Conservation (phyloP, 2,797 vertebrate species). For the Galaxias olidus region DNA sequence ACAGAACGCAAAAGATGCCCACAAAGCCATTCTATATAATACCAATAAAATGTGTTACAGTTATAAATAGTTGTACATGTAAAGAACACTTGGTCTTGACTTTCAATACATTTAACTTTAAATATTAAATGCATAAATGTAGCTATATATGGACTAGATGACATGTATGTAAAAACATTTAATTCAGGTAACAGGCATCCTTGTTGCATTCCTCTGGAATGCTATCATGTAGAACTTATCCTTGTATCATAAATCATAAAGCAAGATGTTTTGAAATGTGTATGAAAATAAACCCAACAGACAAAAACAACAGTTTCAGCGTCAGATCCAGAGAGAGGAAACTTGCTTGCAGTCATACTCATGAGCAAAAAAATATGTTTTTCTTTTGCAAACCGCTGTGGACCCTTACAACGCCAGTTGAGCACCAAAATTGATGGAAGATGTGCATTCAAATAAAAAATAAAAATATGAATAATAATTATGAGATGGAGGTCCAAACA, state of each 20-base stretch:
- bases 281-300: conserved; percentile 49
- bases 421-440: conserved; percentile 39
- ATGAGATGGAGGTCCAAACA: conserved; percentile 19
- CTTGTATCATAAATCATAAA: conserved; percentile 29
- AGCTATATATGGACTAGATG: no score
- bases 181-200: background rate
- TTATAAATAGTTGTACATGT: no score
- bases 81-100: no score
- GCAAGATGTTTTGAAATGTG: no score
- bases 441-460: conserved; percentile 9
- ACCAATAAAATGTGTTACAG: no score
- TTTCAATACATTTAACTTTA: no score
- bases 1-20: background rate
- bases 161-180: background rate
- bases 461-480: conserved; percentile 37
- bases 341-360: conserved; percentile 45
- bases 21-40: no score
- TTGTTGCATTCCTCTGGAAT: no score
- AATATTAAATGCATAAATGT: no score
- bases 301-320: conserved; percentile 36
- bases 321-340: conserved; percentile 30
- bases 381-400: conserved; percentile 38
- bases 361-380: conserved; percentile 16
- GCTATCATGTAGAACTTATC: no score
- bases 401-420: conserved; percentile 29